Evolutionary conservation across 2,113 vertebrate genomes (phyloP), one percentile per base, ranked within the genome.

Genomic region (Mobula hypostoma): DNA sequence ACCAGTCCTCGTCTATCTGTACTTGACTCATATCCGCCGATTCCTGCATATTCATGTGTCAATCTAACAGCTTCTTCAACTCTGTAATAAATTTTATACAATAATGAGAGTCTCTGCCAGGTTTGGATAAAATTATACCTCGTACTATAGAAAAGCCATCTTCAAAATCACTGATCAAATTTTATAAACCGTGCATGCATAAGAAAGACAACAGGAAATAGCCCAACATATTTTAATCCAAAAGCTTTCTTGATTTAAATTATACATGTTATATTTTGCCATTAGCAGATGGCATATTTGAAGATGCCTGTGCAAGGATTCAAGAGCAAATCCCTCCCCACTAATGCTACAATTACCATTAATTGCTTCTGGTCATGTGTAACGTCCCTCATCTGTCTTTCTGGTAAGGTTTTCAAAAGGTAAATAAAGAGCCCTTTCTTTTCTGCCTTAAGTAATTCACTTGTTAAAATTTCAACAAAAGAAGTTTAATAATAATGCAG

Each of bases 321-420:
- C 58, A 32, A 32, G 85, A 68, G 14, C 29, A 66, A 63, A 36
- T 90, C 61, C 85, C 63, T 66, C n/a, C 61, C 61, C 8, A n/a
- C 29, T 32, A 61, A 61, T 61, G 24, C 7, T 87, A 87, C 83
- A 66, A 90, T 90, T 87, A 87, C 56, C 83, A 29, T 87, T 87
- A 87, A 87, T 87, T 87, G 83, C 58, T 87, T 61, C 83, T 87
- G 24, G 27, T 87, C 56, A 63, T 63, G 83, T 87, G 83, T 61
- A 87, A 87, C 56, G 29, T 87, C 83, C 83, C 58, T 63, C 83
- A 87, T 61, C 24, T 87, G 83, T 87, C 83, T 61, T 29, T 87
- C 12, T 87, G 27, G 8, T 61, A 29, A 61, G 56, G 14, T 27
- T n/a, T 87, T 61, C 83, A 87, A 61, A 29, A 61, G 83, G 56